Conservation (phyloP, 2,797 vertebrate species). For the Phrynocephalus forsythii region DNA sequence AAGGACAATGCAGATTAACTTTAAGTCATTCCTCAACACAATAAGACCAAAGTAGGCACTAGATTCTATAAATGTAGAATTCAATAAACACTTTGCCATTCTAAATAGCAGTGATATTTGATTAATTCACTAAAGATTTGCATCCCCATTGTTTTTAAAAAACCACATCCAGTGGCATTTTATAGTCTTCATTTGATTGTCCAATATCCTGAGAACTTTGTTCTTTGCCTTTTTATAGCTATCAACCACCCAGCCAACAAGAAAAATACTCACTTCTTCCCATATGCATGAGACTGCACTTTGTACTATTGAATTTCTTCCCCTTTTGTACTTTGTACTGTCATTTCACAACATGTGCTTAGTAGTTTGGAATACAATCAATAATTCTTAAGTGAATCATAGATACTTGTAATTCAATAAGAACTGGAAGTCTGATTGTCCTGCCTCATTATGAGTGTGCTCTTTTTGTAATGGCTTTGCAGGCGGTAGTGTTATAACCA, state of each 20-base stretch:
- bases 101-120: not conserved
- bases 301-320: constrained; percentile 18
- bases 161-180: not conserved
- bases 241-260: not conserved
- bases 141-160: not conserved
- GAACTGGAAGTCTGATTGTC: constrained; percentile 28
- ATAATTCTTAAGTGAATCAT: constrained; percentile 35
- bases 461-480: constrained; percentile 26
- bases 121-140: not conserved
- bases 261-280: constrained; percentile 23
- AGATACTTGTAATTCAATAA: constrained; percentile 30
- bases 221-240: not conserved
- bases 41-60: not conserved
- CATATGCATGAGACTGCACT: constrained; percentile 6
- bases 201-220: not conserved
- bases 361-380: not conserved
- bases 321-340: not conserved
- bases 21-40: not conserved
- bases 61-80: not conserved
- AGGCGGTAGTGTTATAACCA: constrained; percentile 21
- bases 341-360: constrained; percentile 3
- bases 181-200: not conserved
- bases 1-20: not conserved
- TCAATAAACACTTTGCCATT: not conserved
- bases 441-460: constrained; percentile 18